A percentile compares a stretch with the other conserved stretches of the same genome.
Evolutionary conservation across 2,888 invertebrate species (phyloP).

Genomic region (Lepetodrilus schrolli): DNA sequence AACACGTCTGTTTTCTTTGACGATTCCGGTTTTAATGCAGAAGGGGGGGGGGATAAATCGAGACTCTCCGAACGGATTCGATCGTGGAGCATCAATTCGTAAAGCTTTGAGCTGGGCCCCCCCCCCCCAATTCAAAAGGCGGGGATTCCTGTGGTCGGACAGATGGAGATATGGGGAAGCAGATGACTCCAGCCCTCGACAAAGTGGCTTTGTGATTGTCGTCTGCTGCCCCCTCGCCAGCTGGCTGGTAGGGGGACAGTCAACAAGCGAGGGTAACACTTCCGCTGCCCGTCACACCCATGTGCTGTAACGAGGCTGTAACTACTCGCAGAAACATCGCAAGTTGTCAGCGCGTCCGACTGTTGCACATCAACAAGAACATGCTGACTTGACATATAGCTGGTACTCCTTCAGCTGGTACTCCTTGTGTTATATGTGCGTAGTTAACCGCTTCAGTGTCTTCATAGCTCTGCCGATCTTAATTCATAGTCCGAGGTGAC

Average conservation of each 20-base stretch:
- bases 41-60: conserved; percentile 20
- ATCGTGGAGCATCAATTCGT: conserved; percentile 3
- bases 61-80: background rate
- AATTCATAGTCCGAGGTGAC: no score
- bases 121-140: background rate
- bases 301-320: no score
- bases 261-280: no score
- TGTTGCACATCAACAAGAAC: no score
- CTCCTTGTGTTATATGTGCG: no score
- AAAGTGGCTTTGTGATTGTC: conserved; percentile 9
- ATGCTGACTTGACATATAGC: no score
- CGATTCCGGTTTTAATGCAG: conserved; percentile 4
- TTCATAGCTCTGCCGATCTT: no score
- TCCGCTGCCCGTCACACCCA: no score
- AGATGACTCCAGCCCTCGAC: background rate
- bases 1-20: background rate
- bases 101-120: background rate
- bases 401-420: no score
- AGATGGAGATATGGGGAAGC: conserved; percentile 9
- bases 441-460: no score
- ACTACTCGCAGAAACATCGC: no score
- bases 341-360: no score
- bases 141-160: background rate
- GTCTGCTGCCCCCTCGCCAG: background rate
- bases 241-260: background rate